phyloP scores from a whole-genome alignment of 35 echinoderm and acorn worm genomes.

The Heliocidaris tuberculata region DNA sequence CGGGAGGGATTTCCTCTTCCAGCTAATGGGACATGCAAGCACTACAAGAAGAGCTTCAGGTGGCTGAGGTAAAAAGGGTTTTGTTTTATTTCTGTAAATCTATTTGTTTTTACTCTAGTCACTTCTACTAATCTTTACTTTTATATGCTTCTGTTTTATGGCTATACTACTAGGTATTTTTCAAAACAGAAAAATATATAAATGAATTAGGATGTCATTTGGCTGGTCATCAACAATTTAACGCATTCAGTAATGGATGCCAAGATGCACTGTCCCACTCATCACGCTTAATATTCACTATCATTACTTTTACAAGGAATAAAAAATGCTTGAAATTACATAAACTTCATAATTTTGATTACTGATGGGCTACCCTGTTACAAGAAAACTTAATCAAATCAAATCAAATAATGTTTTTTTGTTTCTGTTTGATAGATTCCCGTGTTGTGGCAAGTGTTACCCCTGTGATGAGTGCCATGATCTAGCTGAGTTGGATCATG shows the following conservation, averaged over 20 bases:
- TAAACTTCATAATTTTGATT: too few relatives aligned
- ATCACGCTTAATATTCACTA: too few relatives aligned
- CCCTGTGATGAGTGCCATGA: conserved; percentile 92
- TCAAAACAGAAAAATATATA: too few relatives aligned
- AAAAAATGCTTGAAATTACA: too few relatives aligned
- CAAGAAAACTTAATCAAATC: too few relatives aligned
- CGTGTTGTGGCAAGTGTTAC: conserved; percentile 93
- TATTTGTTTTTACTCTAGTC: background rate
- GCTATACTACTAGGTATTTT: too few relatives aligned
- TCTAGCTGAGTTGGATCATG: conserved; percentile 68
- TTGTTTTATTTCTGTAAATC: background rate
- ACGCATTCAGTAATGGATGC: too few relatives aligned
- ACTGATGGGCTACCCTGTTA: too few relatives aligned
- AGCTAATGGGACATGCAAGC: conserved; percentile 84
- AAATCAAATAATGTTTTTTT: background rate
- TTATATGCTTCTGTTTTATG: background rate
- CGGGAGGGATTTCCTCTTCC: conserved; percentile 84
- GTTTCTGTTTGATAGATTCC: conserved; percentile 60
- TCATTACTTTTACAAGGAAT: too few relatives aligned
- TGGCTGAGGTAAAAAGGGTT: conserved; percentile 73
- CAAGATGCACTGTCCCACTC: too few relatives aligned
- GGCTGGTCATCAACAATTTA: too few relatives aligned
- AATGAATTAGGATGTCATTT: too few relatives aligned
- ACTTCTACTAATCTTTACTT: background rate
- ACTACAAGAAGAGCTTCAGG: conserved; percentile 95